These are phyloP conservation scores for Myiothlypis chrysogaster DNA, from an alignment of 2,797 vertebrate genomes.

Conservation along the genomic window DNA sequence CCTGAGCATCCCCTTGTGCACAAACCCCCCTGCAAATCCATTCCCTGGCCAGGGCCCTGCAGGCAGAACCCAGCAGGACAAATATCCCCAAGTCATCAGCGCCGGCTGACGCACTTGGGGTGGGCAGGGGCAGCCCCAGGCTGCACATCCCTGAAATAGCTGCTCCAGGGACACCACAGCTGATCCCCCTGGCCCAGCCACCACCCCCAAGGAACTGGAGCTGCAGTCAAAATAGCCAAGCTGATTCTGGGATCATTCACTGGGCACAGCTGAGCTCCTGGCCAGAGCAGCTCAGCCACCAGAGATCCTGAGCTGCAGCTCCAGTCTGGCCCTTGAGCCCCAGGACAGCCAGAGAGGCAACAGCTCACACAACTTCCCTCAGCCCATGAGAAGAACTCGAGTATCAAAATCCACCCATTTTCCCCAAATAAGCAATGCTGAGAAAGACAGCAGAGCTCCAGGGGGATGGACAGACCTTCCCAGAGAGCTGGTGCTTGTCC, in stretches of 20 bases:
- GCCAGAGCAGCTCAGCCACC: background rate
- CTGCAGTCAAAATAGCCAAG: background rate
- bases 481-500: background rate
- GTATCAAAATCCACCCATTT: background rate
- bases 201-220: background rate
- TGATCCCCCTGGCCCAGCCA: background rate
- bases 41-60: background rate
- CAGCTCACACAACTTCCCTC: background rate
- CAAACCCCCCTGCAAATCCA: background rate
- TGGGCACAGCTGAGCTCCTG: background rate
- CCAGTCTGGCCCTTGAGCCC: background rate
- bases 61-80: background rate
- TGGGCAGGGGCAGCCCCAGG: background rate
- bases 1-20: background rate
- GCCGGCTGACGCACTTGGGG: background rate
- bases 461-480: background rate
- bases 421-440: rapidly evolving
- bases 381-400: rapidly evolving
- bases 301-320: background rate
- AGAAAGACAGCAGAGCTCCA: background rate
- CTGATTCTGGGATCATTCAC: background rate
- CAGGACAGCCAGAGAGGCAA: rapidly evolving
- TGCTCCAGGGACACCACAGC: background rate
- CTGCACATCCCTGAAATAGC: background rate
- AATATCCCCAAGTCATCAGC: background rate